A percentile compares a stretch with the other conserved stretches of the same genome.
phyloP scores from a whole-genome alignment of 2,797 vertebrate species.

The Serranus cabrilla region DNA sequence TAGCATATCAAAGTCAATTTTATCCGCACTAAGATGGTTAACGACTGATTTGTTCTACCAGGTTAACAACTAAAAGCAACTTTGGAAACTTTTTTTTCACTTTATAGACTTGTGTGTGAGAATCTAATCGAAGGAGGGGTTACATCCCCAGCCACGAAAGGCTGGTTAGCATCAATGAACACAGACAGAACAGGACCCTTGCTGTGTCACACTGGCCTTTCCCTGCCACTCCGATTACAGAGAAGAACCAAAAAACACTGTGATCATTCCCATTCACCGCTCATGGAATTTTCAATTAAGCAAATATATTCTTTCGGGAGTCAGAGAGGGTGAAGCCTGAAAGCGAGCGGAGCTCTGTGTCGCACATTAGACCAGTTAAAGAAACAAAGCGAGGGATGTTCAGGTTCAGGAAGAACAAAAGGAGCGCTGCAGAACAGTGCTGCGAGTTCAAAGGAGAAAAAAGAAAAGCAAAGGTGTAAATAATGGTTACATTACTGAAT shows the following conservation, averaged over 20 bases:
- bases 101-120: not conserved
- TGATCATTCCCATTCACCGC: constrained; percentile 34
- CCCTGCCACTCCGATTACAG: constrained; percentile 35
- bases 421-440: not conserved
- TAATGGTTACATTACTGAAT: constrained; percentile 9
- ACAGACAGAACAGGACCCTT: constrained; percentile 27
- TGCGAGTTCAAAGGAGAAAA: constrained; percentile 12
- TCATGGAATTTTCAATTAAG: constrained; percentile 53
- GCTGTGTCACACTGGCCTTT: constrained; percentile 23
- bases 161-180: constrained; percentile 30
- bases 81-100: constrained; percentile 48
- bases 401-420: constrained; percentile 14
- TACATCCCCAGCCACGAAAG: constrained; percentile 5
- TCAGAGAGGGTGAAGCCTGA: constrained; percentile 32
- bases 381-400: constrained; percentile 22
- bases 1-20: constrained; percentile 72
- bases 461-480: constrained; percentile 19
- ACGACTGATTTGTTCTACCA: constrained; percentile 42
- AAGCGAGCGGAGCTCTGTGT: constrained; percentile 36
- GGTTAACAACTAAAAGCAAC: constrained; percentile 46
- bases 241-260: constrained; percentile 15
- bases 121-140: constrained; percentile 35
- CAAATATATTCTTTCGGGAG: constrained; percentile 53
- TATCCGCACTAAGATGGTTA: constrained; percentile 14
- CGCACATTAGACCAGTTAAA: constrained; percentile 13